Conservation (phyloP, 92 coral and sea anemone genomes). For the Zoanthus sansibaricus region DNA sequence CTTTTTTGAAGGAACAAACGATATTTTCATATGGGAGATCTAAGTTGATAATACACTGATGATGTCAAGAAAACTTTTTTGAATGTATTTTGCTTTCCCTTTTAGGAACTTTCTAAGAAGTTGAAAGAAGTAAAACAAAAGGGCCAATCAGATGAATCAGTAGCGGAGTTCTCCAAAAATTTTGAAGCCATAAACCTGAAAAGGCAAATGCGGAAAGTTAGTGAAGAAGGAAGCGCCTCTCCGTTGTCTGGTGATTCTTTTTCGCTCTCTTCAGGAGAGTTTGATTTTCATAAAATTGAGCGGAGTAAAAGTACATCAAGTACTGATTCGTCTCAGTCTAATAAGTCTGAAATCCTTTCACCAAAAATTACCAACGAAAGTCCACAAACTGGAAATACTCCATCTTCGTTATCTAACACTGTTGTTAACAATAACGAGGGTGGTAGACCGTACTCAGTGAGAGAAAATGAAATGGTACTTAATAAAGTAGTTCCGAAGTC, state of each 20-base stretch:
- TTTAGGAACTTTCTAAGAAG: constrained; percentile 31
- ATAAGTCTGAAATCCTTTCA: constrained; percentile 1
- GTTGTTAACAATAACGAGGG: neutral
- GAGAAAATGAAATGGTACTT: neutral
- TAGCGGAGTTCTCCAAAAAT: constrained; percentile 23
- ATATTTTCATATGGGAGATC: no score
- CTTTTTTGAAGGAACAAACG: no score
- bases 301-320: neutral
- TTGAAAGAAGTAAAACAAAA: constrained; percentile 27
- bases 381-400: constrained; percentile 8
- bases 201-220: constrained; percentile 20
- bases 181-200: constrained; percentile 32
- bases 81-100: no score
- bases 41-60: no score
- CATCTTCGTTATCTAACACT: neutral
- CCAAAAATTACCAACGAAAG: constrained; percentile 19
- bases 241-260: constrained; percentile 36
- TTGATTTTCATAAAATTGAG: constrained; percentile 21
- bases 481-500: neutral
- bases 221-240: constrained; percentile 35
- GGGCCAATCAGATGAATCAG: constrained; percentile 4
- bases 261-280: constrained; percentile 42
- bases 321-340: neutral
- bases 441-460: neutral
- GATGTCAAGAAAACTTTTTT: no score